phyloP scores from a whole-genome alignment of 64 coral and sea anemone species.

The Acropora yongei region DNA sequence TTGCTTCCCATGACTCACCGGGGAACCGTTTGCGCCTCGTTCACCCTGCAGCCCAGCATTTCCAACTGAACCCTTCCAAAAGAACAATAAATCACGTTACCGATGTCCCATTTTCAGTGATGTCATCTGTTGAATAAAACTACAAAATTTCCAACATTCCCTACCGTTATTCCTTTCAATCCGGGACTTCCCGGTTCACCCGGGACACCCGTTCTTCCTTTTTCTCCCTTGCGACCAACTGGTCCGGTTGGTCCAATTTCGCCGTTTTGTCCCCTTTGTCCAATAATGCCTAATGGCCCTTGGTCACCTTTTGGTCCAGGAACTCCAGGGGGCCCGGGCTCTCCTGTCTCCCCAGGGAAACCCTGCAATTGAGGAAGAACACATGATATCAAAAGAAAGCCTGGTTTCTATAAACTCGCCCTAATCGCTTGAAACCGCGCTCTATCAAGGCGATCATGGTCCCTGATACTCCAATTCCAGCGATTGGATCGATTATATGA shows the following conservation, averaged over 20 bases:
- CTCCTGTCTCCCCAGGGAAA: constrained; percentile 9
- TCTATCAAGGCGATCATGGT: too few relatives aligned
- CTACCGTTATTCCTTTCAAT: constrained; percentile 18
- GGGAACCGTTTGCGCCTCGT: not conserved
- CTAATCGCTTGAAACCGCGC: too few relatives aligned
- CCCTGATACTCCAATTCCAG: too few relatives aligned
- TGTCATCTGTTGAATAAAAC: not conserved
- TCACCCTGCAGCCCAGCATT: not conserved
- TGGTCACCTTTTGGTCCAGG: constrained; percentile 16
- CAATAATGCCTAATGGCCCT: not conserved
- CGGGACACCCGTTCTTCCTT: not conserved
- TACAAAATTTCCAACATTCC: not conserved
- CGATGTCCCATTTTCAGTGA: not conserved
- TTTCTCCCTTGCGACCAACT: not conserved
- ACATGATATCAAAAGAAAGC: too few relatives aligned
- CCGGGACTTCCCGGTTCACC: constrained; percentile 9
- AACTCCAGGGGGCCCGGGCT: not conserved
- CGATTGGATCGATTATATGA: too few relatives aligned
- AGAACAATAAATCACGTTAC: not conserved
- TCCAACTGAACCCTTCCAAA: not conserved
- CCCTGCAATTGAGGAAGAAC: not conserved
- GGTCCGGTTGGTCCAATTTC: constrained; percentile 16
- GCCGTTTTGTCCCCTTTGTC: not conserved
- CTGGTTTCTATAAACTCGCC: too few relatives aligned
- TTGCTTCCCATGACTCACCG: not conserved